A percentile compares a stretch with the other conserved stretches of the same genome.
Evolutionary conservation across 2,888 invertebrate genomes (phyloP).

Genomic region (Mylabris sibirica): DNA sequence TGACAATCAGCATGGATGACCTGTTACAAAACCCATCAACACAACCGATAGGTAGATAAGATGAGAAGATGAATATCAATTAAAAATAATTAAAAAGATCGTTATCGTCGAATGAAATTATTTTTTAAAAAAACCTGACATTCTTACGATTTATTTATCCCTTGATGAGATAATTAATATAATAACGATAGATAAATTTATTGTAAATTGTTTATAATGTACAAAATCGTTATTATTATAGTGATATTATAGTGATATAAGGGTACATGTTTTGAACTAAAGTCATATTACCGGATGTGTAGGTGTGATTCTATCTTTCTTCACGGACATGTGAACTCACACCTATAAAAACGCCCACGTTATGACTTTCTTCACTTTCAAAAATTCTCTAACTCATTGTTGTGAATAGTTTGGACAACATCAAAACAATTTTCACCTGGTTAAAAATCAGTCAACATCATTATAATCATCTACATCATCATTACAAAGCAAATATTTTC

Average conservation of each 20-base stretch:
- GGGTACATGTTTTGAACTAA: neutral
- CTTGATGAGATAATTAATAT: too few relatives aligned
- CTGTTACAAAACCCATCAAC: conserved; percentile 2
- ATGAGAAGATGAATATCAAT: neutral
- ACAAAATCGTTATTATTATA: neutral
- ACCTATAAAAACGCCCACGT: conserved; percentile 26
- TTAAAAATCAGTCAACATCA: neutral
- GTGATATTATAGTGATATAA: neutral
- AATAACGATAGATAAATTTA: neutral
- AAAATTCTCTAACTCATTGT: neutral
- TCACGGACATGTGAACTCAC: conserved; percentile 27
- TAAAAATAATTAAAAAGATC: conserved; percentile 2
- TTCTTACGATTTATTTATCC: neutral
- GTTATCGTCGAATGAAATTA: neutral
- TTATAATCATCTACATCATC: neutral
- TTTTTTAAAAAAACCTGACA: neutral
- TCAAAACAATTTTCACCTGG: neutral
- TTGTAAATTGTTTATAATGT: neutral
- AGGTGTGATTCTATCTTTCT: conserved; percentile 22
- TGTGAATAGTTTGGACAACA: conserved; percentile 3
- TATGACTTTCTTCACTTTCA: conserved; percentile 23
- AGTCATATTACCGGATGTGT: conserved; percentile 1
- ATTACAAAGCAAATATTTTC: neutral
- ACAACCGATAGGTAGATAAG: neutral
- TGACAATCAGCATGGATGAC: conserved; percentile 19